phyloP scores from a whole-genome alignment of 1,140 invertebrate genomes.

The Plectrocnemia conspersa region DNA sequence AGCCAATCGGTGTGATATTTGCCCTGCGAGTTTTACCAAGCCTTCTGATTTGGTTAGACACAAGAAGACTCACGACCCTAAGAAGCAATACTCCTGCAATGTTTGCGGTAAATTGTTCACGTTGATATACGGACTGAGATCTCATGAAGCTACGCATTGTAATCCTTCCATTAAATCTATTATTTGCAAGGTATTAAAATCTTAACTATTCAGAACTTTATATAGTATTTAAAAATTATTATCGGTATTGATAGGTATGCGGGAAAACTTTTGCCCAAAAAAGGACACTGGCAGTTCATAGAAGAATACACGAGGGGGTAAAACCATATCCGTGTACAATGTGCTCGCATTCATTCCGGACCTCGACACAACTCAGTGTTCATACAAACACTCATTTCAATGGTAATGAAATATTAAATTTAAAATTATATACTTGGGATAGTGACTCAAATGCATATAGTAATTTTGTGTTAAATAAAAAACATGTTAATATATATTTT shows the following conservation, averaged over 20 bases:
- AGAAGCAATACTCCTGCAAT: slow-evolving; percentile 19
- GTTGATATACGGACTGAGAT: slow-evolving; percentile 15
- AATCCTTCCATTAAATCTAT: neutral
- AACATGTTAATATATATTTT: too few relatives aligned
- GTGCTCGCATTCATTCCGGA: slow-evolving; percentile 6
- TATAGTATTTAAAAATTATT: neutral
- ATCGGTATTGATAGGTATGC: slow-evolving; percentile 16
- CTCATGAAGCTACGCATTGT: slow-evolving; percentile 8
- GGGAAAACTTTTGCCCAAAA: slow-evolving; percentile 3
- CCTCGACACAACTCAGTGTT: neutral
- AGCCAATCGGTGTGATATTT: slow-evolving; percentile 55
- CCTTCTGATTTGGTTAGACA: slow-evolving; percentile 53
- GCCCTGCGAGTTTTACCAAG: slow-evolving; percentile 53
- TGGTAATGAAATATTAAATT: too few relatives aligned
- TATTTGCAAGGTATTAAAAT: neutral
- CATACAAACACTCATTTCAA: slow-evolving; percentile 15
- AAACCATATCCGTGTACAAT: slow-evolving; percentile 4
- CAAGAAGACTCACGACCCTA: slow-evolving; percentile 14
- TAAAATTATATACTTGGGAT: too few relatives aligned
- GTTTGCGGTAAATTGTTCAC: slow-evolving; percentile 13
- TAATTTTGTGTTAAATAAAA: too few relatives aligned
- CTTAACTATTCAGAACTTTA: neutral
- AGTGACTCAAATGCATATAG: too few relatives aligned
- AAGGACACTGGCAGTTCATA: slow-evolving; percentile 5
- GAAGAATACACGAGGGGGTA: slow-evolving; percentile 4